Conservation (phyloP, 2,888 invertebrate genomes). For the Cynaeus angustus region DNA sequence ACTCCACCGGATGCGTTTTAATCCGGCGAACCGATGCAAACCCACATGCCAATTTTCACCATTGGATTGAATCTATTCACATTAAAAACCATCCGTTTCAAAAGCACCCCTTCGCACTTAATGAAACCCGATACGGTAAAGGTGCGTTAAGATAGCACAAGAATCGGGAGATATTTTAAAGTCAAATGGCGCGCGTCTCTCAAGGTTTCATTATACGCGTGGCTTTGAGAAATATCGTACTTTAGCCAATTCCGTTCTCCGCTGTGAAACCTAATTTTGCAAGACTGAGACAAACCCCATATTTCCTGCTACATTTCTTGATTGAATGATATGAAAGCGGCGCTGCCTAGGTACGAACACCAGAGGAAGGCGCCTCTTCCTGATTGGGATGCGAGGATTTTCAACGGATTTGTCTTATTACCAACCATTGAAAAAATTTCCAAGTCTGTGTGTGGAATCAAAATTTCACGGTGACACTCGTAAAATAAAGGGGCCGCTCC, state of each 20-base stretch:
- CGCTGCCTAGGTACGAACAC: conserved; percentile 44
- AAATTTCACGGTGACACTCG: conserved; percentile 5
- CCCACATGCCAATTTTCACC: conserved; percentile 18
- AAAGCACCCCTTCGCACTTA: conserved; percentile 43
- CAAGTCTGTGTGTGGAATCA: background rate
- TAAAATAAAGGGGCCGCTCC: conserved; percentile 10
- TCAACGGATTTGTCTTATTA: conserved; percentile 53
- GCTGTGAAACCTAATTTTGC: conserved; percentile 69
- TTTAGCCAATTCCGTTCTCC: conserved; percentile 67
- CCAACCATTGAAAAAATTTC: conserved; percentile 40
- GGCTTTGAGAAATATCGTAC: conserved; percentile 68
- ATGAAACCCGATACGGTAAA: conserved; percentile 55
- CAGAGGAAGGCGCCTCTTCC: conserved; percentile 25
- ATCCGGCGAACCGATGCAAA: conserved; percentile 14
- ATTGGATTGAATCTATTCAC: conserved; percentile 15
- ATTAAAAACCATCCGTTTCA: conserved; percentile 27
- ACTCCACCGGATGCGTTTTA: conserved; percentile 20
- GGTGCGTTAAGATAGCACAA: conserved; percentile 57
- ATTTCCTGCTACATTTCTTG: conserved; percentile 70
- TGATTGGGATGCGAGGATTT: conserved; percentile 49
- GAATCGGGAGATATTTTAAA: conserved; percentile 67
- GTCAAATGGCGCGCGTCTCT: conserved; percentile 66
- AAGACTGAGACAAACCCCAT: conserved; percentile 68
- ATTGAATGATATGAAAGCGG: conserved; percentile 67
- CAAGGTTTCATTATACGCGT: conserved; percentile 68